These are phyloP conservation scores for Philhelius pedissequus DNA, from an alignment of 2,888 invertebrate genomes.

Conservation along the genomic window DNA sequence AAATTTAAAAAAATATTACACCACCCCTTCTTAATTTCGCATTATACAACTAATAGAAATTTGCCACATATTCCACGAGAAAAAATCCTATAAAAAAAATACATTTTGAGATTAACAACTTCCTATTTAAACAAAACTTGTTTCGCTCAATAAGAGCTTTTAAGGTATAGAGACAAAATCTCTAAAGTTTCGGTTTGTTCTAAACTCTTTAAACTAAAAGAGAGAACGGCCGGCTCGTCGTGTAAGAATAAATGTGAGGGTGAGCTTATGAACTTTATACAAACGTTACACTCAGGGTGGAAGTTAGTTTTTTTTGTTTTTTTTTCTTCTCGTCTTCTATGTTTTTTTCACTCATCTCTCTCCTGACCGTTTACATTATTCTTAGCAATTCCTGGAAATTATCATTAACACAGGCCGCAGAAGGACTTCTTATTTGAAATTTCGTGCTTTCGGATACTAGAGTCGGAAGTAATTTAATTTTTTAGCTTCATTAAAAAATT, in stretches of 20 bases:
- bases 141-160: not conserved
- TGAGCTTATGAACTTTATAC: constrained; percentile 6
- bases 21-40: too few relatives aligned
- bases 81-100: not conserved
- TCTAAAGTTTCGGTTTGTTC: not conserved
- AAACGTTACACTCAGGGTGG: not conserved
- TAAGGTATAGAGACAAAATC: not conserved
- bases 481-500: not conserved
- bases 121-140: not conserved
- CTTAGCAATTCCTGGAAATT: constrained; percentile 53
- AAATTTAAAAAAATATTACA: too few relatives aligned
- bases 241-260: not conserved
- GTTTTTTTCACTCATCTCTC: not conserved
- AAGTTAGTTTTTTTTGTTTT: not conserved
- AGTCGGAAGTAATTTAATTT: constrained; percentile 49
- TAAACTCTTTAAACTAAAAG: not conserved
- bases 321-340: not conserved
- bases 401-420: constrained; percentile 34
- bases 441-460: constrained; percentile 63
- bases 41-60: too few relatives aligned
- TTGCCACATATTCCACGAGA: not conserved
- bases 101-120: not conserved
- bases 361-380: constrained; percentile 4
- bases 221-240: not conserved
- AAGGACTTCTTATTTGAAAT: constrained; percentile 50